A percentile compares a stretch with the other conserved stretches of the same genome.
Conservation (phyloP, 2,888 invertebrate genomes). For the Cetonia aurata region DNA sequence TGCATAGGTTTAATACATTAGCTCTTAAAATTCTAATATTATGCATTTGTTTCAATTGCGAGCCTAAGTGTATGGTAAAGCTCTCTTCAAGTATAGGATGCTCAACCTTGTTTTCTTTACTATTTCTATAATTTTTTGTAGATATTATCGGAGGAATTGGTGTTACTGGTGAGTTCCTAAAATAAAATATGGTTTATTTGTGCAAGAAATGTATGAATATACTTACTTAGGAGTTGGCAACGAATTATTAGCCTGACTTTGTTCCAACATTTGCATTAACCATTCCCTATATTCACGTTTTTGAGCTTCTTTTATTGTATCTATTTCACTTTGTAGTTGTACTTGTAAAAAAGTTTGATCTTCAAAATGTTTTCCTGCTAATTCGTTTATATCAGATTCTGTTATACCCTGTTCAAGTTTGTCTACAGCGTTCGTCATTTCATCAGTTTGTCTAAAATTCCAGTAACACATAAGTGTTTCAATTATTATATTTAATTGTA, state of each 20-base stretch:
- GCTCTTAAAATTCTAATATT: slow-evolving; percentile 93
- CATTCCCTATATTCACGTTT: slow-evolving; percentile 89
- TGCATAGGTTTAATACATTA: slow-evolving; percentile 85
- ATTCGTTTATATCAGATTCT: slow-evolving; percentile 86
- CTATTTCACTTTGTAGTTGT: slow-evolving; percentile 87
- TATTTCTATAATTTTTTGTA: slow-evolving; percentile 41
- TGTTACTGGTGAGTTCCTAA: slow-evolving; percentile 67
- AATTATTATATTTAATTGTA: slow-evolving; percentile 23
- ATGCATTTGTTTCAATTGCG: slow-evolving; percentile 98
- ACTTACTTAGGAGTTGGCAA: slow-evolving; percentile 69
- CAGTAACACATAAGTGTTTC: neutral
- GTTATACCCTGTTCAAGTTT: slow-evolving; percentile 84
- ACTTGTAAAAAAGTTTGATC: slow-evolving; percentile 87
- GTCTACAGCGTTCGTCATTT: slow-evolving; percentile 89
- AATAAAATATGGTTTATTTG: slow-evolving; percentile 27
- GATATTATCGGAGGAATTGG: slow-evolving; percentile 57
- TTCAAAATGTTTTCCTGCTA: slow-evolving; percentile 86
- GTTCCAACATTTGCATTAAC: slow-evolving; percentile 86
- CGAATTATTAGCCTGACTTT: slow-evolving; percentile 73
- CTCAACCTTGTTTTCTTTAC: slow-evolving; percentile 46
- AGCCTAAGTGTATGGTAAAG: slow-evolving; percentile 97
- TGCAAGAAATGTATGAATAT: slow-evolving; percentile 32
- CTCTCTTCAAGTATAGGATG: slow-evolving; percentile 83
- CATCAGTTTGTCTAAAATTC: slow-evolving; percentile 79
- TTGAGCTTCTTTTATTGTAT: slow-evolving; percentile 87